These are phyloP conservation scores for Archivesica marissinica DNA, from an alignment of 1,140 invertebrate species.

Conservation along the genomic window DNA sequence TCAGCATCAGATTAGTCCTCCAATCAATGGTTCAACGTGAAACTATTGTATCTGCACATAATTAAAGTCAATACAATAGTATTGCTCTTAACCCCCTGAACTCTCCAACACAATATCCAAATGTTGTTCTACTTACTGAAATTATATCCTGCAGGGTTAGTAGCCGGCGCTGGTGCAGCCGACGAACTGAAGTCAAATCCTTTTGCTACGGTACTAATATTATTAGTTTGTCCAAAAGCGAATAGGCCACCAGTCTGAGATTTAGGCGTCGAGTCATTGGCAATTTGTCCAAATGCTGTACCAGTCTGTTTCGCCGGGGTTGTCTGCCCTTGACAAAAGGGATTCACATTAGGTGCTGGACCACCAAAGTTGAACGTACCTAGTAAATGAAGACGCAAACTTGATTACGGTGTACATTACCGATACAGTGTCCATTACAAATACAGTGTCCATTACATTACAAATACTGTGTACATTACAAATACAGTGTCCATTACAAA, in stretches of 20 bases:
- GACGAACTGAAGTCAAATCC: slow-evolving; percentile 47
- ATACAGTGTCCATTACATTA: too few species aligned
- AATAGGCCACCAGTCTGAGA: slow-evolving; percentile 43
- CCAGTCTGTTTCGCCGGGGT: slow-evolving; percentile 57
- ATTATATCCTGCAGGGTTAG: slow-evolving; percentile 35
- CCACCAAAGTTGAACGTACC: slow-evolving; percentile 51
- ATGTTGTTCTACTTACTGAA: slow-evolving; percentile 47
- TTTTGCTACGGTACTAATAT: slow-evolving; percentile 31
- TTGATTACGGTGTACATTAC: too few species aligned
- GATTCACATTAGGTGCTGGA: slow-evolving; percentile 53
- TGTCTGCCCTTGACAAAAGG: slow-evolving; percentile 51
- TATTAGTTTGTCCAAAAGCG: slow-evolving; percentile 48
- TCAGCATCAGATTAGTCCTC: neutral
- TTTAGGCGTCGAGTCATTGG: slow-evolving; percentile 31
- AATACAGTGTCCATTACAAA: too few species aligned
- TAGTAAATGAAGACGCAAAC: neutral
- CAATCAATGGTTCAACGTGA: too few species aligned
- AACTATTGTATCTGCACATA: neutral
- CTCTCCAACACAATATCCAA: neutral
- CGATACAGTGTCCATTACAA: too few species aligned
- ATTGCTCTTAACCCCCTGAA: neutral
- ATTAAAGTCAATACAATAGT: neutral
- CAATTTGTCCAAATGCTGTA: slow-evolving; percentile 33
- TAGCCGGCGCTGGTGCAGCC: neutral
- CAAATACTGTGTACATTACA: too few species aligned